A percentile compares a stretch with the other conserved stretches of the same genome.
Evolutionary conservation across 2,797 vertebrate genomes (phyloP).

Genomic region (Epinephelus coioides): DNA sequence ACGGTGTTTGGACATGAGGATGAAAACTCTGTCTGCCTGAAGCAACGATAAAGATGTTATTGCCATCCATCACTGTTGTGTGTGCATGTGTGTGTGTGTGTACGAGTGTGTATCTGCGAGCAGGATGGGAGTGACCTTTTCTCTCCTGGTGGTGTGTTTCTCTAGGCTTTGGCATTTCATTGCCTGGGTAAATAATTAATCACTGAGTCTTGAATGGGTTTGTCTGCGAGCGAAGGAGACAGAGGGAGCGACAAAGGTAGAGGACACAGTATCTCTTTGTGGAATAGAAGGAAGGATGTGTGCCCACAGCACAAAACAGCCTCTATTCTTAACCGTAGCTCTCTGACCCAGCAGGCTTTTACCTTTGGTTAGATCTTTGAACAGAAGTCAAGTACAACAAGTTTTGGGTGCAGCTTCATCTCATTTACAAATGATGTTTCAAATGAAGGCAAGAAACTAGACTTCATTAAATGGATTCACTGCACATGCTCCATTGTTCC

Average conservation of each 20-base stretch:
- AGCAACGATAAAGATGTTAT: constrained; percentile 76
- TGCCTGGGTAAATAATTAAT: constrained; percentile 87
- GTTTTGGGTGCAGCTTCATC: background rate
- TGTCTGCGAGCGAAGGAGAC: constrained; percentile 66
- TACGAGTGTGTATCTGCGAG: constrained; percentile 43
- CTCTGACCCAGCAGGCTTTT: constrained; percentile 28
- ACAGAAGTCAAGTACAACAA: background rate
- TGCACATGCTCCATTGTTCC: background rate
- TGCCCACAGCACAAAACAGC: constrained; percentile 31
- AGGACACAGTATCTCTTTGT: constrained; percentile 68
- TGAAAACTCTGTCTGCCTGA: constrained; percentile 68
- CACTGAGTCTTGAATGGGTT: constrained; percentile 72
- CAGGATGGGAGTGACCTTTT: constrained; percentile 81
- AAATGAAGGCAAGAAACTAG: background rate
- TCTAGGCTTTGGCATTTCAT: constrained; percentile 84
- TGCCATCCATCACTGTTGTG: constrained; percentile 73
- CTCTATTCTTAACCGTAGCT: constrained; percentile 41
- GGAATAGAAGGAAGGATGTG: constrained; percentile 34
- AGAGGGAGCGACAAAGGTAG: constrained; percentile 55
- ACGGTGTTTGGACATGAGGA: constrained; percentile 57
- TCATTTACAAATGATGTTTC: background rate
- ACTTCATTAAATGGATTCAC: constrained; percentile 1
- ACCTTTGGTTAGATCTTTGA: constrained; percentile 5
- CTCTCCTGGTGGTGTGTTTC: constrained; percentile 74
- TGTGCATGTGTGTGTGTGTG: constrained; percentile 13